Evolutionary conservation across 2,888 invertebrate genomes (phyloP), one percentile per base, ranked within the genome.

Genomic region (Lithodes maja): DNA sequence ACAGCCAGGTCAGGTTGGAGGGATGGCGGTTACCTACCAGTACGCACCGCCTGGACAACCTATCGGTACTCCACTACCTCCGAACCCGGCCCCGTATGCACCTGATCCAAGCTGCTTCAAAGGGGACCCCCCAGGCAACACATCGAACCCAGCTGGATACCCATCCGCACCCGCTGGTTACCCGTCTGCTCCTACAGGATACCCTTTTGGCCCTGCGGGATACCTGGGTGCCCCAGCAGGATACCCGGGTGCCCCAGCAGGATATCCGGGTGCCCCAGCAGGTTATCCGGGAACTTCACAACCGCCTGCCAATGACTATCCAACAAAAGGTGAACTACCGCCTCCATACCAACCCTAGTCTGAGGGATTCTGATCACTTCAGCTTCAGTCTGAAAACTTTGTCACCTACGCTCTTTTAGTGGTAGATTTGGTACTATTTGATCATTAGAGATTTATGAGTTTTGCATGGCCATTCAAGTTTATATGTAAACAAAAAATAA

Each of bases 311-410:
- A 71, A 9, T 15, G 71, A 71, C 71, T 71, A 71, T n/a, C 71
- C 71, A n/a, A n/a, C n/a, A 3, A 71, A 71, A n/a, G 71, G 71
- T 71, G 71, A 71, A 15, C 71, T 15, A 71, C 71, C 71, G 15
- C 71, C 71, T 71, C 71, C 71, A 3, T 71, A 71, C n/a, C 15
- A 9, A 3, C 71, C 71, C n/a, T 71, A 71, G 71, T 71, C 15
- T 71, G 71, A 15, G 61, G 5, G 61, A 33, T 33, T 33, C 33
- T 33, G 33, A 33, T 33, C 33, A 33, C 33, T 33, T 33, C 33
- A 33, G 33, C 33, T 33, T 33, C 33, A 33, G 33, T 33, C 33
- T 33, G 33, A 33, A 33, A 33, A 33, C 33, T 33, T 33, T 33
- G 33, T 33, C 33, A 33, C 33, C 33, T 33, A 33, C 33, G 33